phyloP scores from a whole-genome alignment of 2,888 invertebrate genomes.

The Muschampia plurimacula region DNA sequence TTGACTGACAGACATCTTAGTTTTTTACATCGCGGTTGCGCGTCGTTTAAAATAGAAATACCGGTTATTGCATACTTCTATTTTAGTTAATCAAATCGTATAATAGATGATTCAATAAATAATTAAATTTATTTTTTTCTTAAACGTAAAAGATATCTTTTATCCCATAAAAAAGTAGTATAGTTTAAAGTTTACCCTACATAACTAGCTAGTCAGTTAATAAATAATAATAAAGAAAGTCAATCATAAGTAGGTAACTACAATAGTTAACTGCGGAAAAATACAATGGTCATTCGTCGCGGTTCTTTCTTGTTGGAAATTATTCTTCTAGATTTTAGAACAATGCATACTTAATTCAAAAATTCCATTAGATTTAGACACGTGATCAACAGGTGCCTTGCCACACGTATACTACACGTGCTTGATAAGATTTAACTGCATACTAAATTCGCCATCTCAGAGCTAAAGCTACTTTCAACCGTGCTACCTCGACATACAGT shows the following conservation, averaged over 20 bases:
- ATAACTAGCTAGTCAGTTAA: background rate
- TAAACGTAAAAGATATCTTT: too few species aligned
- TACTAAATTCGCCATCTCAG: background rate
- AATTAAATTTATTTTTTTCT: too few species aligned
- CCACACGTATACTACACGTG: conserved; percentile 5
- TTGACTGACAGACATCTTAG: background rate
- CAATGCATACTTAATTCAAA: background rate
- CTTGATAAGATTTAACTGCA: background rate
- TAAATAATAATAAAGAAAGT: background rate
- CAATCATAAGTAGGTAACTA: background rate
- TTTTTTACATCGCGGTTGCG: background rate
- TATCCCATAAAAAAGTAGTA: too few species aligned
- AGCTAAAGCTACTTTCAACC: conserved; percentile 12
- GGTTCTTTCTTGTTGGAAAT: conserved; percentile 5
- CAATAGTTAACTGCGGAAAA: background rate
- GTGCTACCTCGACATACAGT: background rate
- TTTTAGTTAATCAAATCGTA: background rate
- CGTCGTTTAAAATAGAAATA: background rate
- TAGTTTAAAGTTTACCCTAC: too few species aligned
- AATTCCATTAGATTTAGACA: conserved; percentile 17
- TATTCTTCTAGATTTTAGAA: conserved; percentile 15
- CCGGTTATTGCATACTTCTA: background rate
- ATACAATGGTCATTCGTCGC: conserved; percentile 3
- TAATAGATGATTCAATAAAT: too few species aligned
- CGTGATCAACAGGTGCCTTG: conserved; percentile 24